These are phyloP conservation scores for Ptychadena robeensis DNA, from an alignment of 2,797 vertebrate species.

Conservation along the genomic window DNA sequence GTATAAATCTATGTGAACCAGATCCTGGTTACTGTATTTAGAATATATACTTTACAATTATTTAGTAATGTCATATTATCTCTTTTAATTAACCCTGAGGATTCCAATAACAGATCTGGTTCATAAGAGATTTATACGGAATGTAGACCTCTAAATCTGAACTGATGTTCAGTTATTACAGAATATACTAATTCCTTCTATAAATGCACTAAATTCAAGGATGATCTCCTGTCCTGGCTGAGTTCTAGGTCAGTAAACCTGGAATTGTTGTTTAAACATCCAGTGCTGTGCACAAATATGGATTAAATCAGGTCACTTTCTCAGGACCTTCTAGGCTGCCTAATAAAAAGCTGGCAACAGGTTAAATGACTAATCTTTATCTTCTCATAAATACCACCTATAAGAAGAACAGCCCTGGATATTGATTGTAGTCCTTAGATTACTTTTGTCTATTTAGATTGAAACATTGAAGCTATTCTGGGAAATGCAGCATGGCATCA, in stretches of 20 bases:
- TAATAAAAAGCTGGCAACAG: conserved; percentile 52
- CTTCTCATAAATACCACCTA: conserved; percentile 36
- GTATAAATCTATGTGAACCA: background rate
- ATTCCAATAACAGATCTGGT: too few relatives aligned
- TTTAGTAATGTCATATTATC: background rate
- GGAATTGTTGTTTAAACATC: conserved; percentile 6
- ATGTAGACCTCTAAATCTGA: too few relatives aligned
- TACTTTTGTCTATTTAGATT: background rate
- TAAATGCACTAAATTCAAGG: background rate
- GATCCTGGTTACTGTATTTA: background rate
- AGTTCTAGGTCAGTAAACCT: background rate
- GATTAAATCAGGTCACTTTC: conserved; percentile 50
- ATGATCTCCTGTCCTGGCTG: background rate
- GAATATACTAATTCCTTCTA: too few relatives aligned
- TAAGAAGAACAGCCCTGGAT: background rate
- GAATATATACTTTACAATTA: background rate
- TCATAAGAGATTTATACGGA: too few relatives aligned
- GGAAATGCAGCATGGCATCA: background rate
- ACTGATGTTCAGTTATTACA: too few relatives aligned
- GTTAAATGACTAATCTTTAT: background rate
- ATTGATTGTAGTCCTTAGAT: background rate
- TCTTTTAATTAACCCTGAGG: background rate
- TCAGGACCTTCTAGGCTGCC: conserved; percentile 35
- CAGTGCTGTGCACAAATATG: conserved; percentile 36
- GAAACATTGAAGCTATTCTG: background rate